A percentile compares a stretch with the other conserved stretches of the same genome.
These are phyloP conservation scores for Neomicropteryx cornuta DNA, from an alignment of 1,140 invertebrate genomes.

Conservation along the genomic window DNA sequence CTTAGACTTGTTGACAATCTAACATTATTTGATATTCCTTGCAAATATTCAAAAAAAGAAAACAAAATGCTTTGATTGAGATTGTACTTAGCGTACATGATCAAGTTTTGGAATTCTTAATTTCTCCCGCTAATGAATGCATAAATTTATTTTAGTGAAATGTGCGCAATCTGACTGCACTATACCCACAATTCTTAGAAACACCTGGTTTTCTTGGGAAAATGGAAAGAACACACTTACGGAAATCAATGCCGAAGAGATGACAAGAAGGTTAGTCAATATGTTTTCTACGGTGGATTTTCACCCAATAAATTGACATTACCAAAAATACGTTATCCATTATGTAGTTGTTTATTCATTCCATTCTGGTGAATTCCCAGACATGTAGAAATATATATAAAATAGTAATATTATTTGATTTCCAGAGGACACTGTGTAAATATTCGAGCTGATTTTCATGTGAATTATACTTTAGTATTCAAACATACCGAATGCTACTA, in stretches of 20 bases:
- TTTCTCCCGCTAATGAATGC: too few species aligned
- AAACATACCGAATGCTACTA: conserved; percentile 61
- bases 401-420: conserved; percentile 4
- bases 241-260: conserved; percentile 65
- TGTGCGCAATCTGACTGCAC: conserved; percentile 34
- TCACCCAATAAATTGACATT: too few species aligned
- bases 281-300: conserved; percentile 5
- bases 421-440: conserved; percentile 57
- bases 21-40: too few species aligned
- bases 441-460: conserved; percentile 58
- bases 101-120: too few species aligned
- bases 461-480: conserved; percentile 82
- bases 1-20: too few species aligned
- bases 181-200: conserved; percentile 67
- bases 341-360: too few species aligned
- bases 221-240: conserved; percentile 73
- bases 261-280: conserved; percentile 44
- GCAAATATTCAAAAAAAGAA: too few species aligned
- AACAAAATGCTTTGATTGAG: too few species aligned
- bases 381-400: too few species aligned
- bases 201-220: conserved; percentile 88
- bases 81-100: too few species aligned
- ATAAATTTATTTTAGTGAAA: conserved; percentile 24
- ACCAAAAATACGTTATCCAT: too few species aligned
- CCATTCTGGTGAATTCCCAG: too few species aligned